Percentiles rank a stretch among this genome's conserved stretches.
Evolutionary conservation across 2,113 vertebrate genomes (phyloP).

Genomic region (Lepisosteus osseus): DNA sequence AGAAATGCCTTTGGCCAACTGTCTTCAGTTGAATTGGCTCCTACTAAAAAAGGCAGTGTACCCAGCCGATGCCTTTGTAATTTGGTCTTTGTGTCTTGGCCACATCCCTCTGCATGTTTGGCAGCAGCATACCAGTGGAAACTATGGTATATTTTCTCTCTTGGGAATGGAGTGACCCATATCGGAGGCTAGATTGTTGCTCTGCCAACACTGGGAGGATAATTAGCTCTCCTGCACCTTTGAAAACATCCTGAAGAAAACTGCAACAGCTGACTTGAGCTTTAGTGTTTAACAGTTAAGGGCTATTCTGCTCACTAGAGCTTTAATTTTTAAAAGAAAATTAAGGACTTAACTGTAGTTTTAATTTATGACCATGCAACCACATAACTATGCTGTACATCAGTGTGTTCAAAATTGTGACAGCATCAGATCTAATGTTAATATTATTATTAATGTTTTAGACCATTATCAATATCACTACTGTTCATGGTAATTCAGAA

Average conservation of each 20-base stretch:
- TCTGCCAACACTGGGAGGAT: neutral
- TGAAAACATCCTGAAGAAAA: neutral
- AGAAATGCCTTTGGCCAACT: neutral
- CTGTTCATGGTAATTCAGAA: too few relatives aligned
- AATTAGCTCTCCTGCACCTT: slow-evolving; percentile 12
- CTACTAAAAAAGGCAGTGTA: neutral
- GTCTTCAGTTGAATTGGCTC: neutral
- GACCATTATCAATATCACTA: too few relatives aligned
- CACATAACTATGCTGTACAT: neutral
- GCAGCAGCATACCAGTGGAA: neutral
- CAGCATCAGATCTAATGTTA: too few relatives aligned
- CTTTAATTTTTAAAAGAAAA: neutral
- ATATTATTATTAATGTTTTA: too few relatives aligned
- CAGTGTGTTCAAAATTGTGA: neutral
- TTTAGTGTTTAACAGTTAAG: neutral
- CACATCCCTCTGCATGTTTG: neutral
- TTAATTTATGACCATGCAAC: neutral
- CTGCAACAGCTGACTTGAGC: too few relatives aligned
- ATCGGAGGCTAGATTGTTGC: neutral
- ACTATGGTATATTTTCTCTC: neutral
- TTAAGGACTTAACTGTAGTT: neutral
- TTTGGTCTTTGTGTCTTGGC: slow-evolving; percentile 2
- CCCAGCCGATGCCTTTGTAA: neutral
- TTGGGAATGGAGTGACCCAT: slow-evolving; percentile 3
- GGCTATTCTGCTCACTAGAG: neutral